These are phyloP conservation scores for Alaudala cheleensis DNA, from an alignment of 2,113 vertebrate genomes.

Conservation along the genomic window DNA sequence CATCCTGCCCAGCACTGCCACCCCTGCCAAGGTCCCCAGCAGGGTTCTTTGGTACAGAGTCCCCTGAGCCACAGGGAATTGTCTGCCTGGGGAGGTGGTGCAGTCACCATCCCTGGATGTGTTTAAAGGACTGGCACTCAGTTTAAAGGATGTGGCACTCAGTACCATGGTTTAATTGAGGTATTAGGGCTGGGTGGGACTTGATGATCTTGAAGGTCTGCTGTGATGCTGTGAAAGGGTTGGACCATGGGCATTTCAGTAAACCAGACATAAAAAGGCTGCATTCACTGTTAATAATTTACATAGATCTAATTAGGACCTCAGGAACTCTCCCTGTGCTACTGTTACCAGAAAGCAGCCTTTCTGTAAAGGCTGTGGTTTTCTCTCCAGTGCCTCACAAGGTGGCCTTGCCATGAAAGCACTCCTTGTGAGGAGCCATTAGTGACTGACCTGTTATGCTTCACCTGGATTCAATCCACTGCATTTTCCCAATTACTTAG, in stretches of 20 bases:
- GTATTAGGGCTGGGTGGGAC: neutral
- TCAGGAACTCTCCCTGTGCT: fast-evolving
- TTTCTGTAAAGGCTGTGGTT: neutral
- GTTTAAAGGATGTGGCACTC: neutral
- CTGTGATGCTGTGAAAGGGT: neutral
- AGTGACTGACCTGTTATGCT: neutral
- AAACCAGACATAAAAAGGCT: neutral
- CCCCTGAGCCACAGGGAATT: neutral
- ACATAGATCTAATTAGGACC: neutral
- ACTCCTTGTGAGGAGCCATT: neutral
- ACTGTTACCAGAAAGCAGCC: neutral
- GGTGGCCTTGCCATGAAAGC: neutral
- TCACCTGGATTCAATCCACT: neutral
- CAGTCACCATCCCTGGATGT: neutral
- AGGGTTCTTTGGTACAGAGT: neutral
- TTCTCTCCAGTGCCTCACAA: neutral
- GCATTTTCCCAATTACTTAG: neutral
- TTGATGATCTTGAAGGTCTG: neutral
- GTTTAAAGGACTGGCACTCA: neutral
- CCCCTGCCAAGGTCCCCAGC: neutral
- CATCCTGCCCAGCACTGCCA: neutral
- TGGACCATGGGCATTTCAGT: neutral
- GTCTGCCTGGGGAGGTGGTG: neutral
- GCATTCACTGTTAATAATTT: neutral
- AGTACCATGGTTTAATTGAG: neutral